Percentiles rank a stretch among this genome's conserved stretches.
phyloP scores from a whole-genome alignment of 2,113 vertebrate species.

The Tauraco erythrolophus region DNA sequence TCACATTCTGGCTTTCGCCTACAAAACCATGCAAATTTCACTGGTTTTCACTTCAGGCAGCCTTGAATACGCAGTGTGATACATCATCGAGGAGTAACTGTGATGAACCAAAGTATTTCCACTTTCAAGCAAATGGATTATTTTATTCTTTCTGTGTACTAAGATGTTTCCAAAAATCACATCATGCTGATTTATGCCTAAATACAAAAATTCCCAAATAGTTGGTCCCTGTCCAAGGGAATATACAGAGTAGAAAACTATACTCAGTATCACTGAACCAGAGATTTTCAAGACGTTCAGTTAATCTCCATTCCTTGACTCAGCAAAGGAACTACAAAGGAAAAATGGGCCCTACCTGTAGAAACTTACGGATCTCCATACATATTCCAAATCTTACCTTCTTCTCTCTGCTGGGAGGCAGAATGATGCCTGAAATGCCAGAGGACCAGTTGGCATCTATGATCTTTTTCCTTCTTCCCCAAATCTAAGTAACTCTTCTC shows the following conservation, averaged over 20 bases:
- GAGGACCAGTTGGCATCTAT: no score
- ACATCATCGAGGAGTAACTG: neutral
- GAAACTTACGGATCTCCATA: neutral
- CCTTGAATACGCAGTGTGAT: neutral
- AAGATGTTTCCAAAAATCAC: neutral
- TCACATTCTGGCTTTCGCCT: neutral
- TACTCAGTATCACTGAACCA: neutral
- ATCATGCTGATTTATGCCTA: neutral
- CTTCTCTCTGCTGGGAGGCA: neutral
- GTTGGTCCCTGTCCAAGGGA: neutral
- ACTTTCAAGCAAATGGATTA: neutral
- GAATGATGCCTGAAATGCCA: neutral
- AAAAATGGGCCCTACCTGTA: neutral
- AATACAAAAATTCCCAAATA: neutral
- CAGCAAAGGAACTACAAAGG: neutral
- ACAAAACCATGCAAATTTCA: neutral
- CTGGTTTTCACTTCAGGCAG: neutral
- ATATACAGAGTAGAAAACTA: neutral
- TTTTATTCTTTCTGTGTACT: neutral
- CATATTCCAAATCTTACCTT: neutral
- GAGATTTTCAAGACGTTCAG: neutral
- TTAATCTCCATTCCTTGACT: neutral
- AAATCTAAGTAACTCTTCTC: neutral
- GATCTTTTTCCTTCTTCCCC: neutral
- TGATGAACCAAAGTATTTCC: neutral